Percentiles rank a stretch among this genome's conserved stretches.
These are phyloP conservation scores for Platichthys flesus DNA, from an alignment of 2,113 vertebrate genomes.

Conservation along the genomic window DNA sequence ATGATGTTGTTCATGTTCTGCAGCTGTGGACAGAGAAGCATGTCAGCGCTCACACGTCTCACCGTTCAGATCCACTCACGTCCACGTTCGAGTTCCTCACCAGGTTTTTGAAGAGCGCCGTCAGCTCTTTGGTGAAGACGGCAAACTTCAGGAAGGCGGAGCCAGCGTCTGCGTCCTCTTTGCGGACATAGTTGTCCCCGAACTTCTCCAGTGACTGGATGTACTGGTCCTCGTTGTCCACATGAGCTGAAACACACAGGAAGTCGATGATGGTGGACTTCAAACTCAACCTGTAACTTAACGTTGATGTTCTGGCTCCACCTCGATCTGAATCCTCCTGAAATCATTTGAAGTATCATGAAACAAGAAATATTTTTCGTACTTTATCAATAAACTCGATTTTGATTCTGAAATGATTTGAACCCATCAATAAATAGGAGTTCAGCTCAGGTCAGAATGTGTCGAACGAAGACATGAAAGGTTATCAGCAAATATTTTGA, in stretches of 20 bases:
- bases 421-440: neutral
- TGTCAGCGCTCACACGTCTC: neutral
- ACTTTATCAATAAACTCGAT: neutral
- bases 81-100: conserved; percentile 78
- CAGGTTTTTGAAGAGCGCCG: conserved; percentile 97
- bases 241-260: conserved; percentile 84
- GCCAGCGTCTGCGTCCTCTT: conserved; percentile 89
- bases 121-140: conserved; percentile 93
- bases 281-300: too few species aligned
- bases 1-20: conserved; percentile 99
- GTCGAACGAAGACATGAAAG: too few species aligned
- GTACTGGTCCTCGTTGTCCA: conserved; percentile 96
- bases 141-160: conserved; percentile 92
- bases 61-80: neutral
- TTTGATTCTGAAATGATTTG: neutral
- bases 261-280: neutral
- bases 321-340: too few species aligned
- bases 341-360: too few species aligned
- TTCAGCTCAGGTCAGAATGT: neutral
- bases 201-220: conserved; percentile 93
- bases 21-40: conserved; percentile 80
- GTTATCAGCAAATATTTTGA: too few species aligned
- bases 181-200: conserved; percentile 86
- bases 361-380: too few species aligned
- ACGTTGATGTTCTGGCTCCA: too few species aligned